phyloP scores from a whole-genome alignment of 2,113 vertebrate species.

The Ameiurus melas region DNA sequence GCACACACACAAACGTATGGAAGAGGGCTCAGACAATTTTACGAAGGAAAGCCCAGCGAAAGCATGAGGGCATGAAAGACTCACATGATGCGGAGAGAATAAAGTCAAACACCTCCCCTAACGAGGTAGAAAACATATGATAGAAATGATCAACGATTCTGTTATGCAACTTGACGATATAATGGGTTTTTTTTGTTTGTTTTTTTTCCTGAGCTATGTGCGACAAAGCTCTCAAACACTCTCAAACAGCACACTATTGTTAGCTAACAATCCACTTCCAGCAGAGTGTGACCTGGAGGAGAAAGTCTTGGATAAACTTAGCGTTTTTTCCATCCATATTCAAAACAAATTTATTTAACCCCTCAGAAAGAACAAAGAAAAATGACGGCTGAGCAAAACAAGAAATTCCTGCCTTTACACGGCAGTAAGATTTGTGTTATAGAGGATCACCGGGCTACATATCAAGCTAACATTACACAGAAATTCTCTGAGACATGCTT shows the following conservation, averaged over 20 bases:
- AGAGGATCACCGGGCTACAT: constrained; percentile 7
- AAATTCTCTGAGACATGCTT: constrained; percentile 22
- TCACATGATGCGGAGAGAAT: neutral
- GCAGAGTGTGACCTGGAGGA: neutral
- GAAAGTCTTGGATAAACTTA: neutral
- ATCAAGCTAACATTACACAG: constrained; percentile 35
- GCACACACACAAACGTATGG: neutral
- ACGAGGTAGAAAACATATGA: neutral
- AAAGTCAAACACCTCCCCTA: neutral
- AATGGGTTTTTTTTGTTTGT: neutral
- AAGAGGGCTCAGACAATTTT: neutral
- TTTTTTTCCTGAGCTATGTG: neutral
- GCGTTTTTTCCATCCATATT: neutral
- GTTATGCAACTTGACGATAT: neutral
- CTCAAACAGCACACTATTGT: neutral
- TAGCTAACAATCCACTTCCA: neutral
- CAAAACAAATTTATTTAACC: neutral
- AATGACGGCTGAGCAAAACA: neutral
- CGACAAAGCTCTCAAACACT: neutral
- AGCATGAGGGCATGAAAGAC: neutral
- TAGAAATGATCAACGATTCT: neutral
- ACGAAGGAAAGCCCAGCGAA: neutral
- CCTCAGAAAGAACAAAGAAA: neutral
- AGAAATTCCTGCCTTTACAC: neutral
- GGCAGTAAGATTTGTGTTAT: neutral